Conservation (phyloP, 2,113 vertebrate species). For the Heloderma charlesbogerti region DNA sequence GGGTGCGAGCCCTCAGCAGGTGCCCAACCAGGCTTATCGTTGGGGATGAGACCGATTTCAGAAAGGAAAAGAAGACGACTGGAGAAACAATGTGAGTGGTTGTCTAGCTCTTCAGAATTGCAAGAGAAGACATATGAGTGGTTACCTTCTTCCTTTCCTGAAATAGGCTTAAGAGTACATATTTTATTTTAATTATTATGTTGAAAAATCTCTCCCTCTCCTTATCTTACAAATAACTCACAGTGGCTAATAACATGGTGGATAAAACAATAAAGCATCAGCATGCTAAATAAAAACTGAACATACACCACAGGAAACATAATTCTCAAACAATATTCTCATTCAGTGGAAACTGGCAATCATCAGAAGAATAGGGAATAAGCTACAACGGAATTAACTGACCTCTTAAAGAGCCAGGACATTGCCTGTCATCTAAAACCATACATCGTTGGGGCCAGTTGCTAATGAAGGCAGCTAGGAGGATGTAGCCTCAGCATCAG, state of each 20-base stretch:
- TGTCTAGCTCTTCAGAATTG: neutral
- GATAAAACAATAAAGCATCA: neutral
- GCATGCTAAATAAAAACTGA: neutral
- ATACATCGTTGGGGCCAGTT: too few species aligned
- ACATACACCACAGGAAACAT: neutral
- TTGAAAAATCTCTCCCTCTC: neutral
- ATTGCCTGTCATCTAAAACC: too few species aligned
- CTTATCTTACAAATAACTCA: neutral
- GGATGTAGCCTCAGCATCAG: too few species aligned
- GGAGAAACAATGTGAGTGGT: neutral
- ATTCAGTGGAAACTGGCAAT: neutral
- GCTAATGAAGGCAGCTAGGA: too few species aligned
- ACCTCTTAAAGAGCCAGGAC: too few species aligned
- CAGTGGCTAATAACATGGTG: neutral
- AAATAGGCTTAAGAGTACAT: neutral
- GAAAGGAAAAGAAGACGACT: neutral
- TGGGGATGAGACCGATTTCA: too few species aligned
- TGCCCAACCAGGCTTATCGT: too few species aligned
- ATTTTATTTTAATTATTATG: neutral
- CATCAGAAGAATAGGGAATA: neutral
- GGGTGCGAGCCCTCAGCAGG: too few species aligned
- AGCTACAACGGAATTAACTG: neutral
- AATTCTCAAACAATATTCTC: neutral
- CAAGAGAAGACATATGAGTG: neutral
- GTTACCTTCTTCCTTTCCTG: neutral